Percentiles rank a stretch among this genome's conserved stretches.
Conservation (phyloP, 2,113 vertebrate genomes). For the Crotophaga sulcirostris region DNA sequence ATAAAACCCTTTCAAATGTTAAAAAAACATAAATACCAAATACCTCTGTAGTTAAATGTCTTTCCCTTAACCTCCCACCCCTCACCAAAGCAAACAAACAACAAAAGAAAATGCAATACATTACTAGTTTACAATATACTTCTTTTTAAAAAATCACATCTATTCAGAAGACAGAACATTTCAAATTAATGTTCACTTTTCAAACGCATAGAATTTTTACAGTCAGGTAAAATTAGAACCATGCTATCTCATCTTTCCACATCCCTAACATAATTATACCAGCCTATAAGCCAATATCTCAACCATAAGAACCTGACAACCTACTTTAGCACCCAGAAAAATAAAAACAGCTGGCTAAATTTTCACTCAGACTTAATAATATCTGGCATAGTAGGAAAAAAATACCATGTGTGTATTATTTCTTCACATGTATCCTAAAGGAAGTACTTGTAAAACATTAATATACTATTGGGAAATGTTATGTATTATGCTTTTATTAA, state of each 20-base stretch:
- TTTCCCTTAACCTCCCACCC: background rate
- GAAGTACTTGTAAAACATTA: background rate
- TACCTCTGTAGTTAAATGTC: background rate
- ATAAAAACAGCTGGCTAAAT: background rate
- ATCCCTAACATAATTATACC: background rate
- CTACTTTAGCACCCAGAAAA: background rate
- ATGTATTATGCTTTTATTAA: background rate
- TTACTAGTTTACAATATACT: background rate
- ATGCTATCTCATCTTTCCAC: background rate
- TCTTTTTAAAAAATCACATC: background rate
- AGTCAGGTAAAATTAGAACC: background rate
- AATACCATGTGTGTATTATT: background rate
- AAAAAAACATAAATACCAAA: background rate
- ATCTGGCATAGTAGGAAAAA: background rate
- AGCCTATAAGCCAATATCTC: background rate
- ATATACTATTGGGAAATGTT: background rate
- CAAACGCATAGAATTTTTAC: background rate
- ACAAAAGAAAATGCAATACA: background rate
- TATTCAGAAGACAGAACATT: background rate
- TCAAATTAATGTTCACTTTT: background rate
- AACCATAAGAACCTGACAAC: background rate
- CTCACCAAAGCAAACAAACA: background rate
- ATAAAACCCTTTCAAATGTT: slow-evolving; percentile 27
- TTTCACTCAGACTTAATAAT: background rate
- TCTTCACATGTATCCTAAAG: background rate